Evolutionary conservation across 2,888 invertebrate species (phyloP), one percentile per base, ranked within the genome.

Genomic region (Campoletis raptor): DNA sequence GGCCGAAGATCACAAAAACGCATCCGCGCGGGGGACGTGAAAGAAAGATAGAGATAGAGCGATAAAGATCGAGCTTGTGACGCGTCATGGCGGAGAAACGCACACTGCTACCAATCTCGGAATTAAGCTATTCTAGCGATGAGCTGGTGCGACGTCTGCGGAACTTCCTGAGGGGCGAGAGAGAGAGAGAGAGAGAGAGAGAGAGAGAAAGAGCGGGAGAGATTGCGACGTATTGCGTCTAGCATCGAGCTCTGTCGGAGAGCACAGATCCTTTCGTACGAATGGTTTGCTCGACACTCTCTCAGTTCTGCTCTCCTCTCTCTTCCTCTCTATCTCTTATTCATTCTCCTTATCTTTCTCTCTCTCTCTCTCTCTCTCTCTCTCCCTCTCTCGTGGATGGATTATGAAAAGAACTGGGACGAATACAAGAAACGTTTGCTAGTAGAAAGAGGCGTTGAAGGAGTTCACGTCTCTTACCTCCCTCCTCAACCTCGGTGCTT

Each of bases 91-190:
- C 57, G n/a, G 45, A 61, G 37, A 67, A 74, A 74, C 69, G 52
- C 70, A 81, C 52, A 81, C 84, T 77, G 37, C 30, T 66, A 74
- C 81, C 81, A 87, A 86, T 89, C 61, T 61, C 85, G 86, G 81
- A 88, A 87, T 89, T 88, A 89, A 89, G 87, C 89, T 89, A 87
- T 80, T 86, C 86, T 86, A 81, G 87, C 87, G 84, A 88, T 88
- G 89, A 85, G 81, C 67, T 66, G 72, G 81, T 86, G 84, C 79
- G 85, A 83, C 86, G 89, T 88, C 89, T 89, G 89, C 84, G 83
- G 64, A 87, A 87, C 88, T 89, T 89, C 89, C 88, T 88, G 88
- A 76, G 86, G 81, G 78, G 70, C 67, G 66, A 78, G 77, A 48
- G 52, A 67, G 37, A 21, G 72, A 73, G 54, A 73, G 72, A 21